Evolutionary conservation across 2,113 vertebrate species (phyloP), one percentile per base, ranked within the genome.

Genomic region (Zapornia atra): DNA sequence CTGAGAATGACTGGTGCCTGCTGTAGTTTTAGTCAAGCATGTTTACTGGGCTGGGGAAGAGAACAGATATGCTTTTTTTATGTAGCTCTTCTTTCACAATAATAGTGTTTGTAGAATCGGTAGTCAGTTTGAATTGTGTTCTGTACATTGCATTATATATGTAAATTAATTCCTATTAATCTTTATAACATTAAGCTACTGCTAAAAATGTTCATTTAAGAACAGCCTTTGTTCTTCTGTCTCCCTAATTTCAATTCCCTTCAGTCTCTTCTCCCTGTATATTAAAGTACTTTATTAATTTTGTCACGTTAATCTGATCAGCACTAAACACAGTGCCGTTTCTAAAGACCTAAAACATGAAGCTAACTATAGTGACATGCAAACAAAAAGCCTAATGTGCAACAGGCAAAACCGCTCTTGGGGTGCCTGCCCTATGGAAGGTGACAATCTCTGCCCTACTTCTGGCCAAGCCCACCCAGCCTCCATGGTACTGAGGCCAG

Each of bases 91-190:
- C 81, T 94, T 94, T 76, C 48, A 82, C 82, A 94, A 36, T 80
- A 86, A 91, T 21, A 50, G 46, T 19, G 40, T 85, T 90, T 85
- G 71, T 75, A 90, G 91, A 96, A 92, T 71, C 1, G 2, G 75
- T 65, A 86, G 93, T 92, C 86, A 63, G 60, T 88, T 91, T 94
- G 94, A 95, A 94, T 89, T 91, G 77, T 92, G 64, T 87, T 89
- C 91, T 90, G 92, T 96, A 93, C 44, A 46, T 92, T 89, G 59
- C 44, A 96, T 97, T 96, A 96, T 77, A 53, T 51, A 97, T 97
- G 95, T 70, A 96, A 96, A 97, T 97, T 94, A 96, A 97, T 97
- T 97, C 95, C 93, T 94, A 97, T 97, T 97, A 97, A 97, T 97
- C 97, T 97, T 93, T 95, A 93, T 90, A 97, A 97, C 86, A 91